phyloP scores from a whole-genome alignment of 2,797 vertebrate genomes.

The Danio jaintianensis region DNA sequence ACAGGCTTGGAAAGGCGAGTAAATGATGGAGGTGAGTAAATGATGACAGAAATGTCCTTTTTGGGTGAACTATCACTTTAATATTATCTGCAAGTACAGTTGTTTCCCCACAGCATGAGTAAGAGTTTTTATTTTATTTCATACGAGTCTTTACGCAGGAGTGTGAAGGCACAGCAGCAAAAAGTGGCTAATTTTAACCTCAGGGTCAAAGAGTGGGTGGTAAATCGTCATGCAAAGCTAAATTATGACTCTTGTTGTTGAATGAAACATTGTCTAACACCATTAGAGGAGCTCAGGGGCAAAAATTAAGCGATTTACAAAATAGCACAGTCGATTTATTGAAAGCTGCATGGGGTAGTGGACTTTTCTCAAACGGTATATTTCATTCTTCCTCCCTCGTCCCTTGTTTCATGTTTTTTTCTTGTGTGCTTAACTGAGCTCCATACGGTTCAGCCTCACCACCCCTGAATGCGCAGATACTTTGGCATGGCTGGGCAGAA shows the following conservation, averaged over 20 bases:
- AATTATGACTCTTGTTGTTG: constrained; percentile 16
- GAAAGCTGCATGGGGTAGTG: background rate
- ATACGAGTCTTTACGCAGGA: background rate
- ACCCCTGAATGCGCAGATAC: constrained; percentile 48
- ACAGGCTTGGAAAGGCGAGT: no score
- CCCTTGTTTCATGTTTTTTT: background rate
- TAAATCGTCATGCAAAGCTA: background rate
- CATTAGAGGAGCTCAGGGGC: background rate
- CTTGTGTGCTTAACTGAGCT: constrained; percentile 21
- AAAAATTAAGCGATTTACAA: background rate
- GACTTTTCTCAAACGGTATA: background rate
- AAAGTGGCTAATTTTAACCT: constrained; percentile 14
- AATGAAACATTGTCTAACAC: constrained; percentile 1
- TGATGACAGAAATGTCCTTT: no score
- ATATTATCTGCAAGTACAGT: no score
- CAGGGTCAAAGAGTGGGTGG: constrained; percentile 11
- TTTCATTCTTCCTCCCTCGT: background rate
- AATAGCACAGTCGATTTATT: background rate
- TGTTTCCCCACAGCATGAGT: background rate
- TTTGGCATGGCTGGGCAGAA: constrained; percentile 3
- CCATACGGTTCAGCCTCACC: constrained; percentile 36
- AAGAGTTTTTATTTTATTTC: background rate
- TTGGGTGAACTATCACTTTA: no score
- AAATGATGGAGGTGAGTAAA: no score
- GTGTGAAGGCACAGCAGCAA: background rate